Base-by-base conservation (phyloP, 2,113 vertebrate genomes). In the Ctenomys sociabilis region DNA sequence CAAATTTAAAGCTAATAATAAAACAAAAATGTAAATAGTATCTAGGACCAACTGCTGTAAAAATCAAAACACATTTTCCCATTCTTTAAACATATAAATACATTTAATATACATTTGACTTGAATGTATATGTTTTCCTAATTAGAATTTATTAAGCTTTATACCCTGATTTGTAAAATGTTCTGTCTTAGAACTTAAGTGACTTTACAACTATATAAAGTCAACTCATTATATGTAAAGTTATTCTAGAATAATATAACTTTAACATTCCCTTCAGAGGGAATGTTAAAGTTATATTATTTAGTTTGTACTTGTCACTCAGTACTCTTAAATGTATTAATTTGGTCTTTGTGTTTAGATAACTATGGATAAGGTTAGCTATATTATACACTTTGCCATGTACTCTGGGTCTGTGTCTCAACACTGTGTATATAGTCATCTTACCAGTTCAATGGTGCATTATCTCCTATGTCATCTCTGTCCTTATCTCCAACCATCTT, bases 141-240 rank as follows among this genome's bases (percentile, higher is more conserved):
- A 70, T 17, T 35, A 90, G 24, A 82, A 89, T 78, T 77, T 94
- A 83, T 91, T 82, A 82, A 61, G 28, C 16, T 45, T 89, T 49
- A 2, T 83, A 59, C n/a, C 4, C 30, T 68, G 35, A 21, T 61
- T 54, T 32, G 5, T 43, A 22, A 80, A 82, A 59, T 59, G 19
- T 32, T 78, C 28, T 32, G 6, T 70, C 68, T 61, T n/a, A 83
- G 37, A 43, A 85, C 3, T 90, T 68, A 32, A 35, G 21, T 87
- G 6, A 24, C 52, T 84, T 80, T 80, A 66, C 5, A 93, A 19
- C 22, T 90, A 4, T 45, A 45, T 52, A 68, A 91, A 52, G 0
- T 59, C 72, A 66, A 70, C 72, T 78, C 9, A 73, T 11, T 43
- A 73, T 63, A 12, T 80, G 35, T 49, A 81, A 88, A 61, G 0